A percentile compares a stretch with the other conserved stretches of the same genome.
Evolutionary conservation across 2,888 invertebrate species (phyloP).

Genomic region (Rhorus exstirpatorius): DNA sequence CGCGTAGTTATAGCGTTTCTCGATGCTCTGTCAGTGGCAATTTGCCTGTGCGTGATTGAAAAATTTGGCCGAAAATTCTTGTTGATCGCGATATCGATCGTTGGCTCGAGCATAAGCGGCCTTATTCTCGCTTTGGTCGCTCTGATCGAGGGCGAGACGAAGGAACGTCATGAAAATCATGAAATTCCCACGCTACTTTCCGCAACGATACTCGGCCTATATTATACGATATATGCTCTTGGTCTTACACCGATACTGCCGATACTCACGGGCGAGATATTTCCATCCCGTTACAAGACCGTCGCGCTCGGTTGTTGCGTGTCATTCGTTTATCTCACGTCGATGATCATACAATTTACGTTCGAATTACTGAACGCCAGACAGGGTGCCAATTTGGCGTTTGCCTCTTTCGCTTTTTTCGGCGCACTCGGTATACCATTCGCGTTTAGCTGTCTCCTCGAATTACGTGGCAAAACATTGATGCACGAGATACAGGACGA

Average conservation of each 20-base stretch:
- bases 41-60: slow-evolving; percentile 71
- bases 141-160: slow-evolving; percentile 23
- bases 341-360: slow-evolving; percentile 63
- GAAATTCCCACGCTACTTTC: too few species aligned
- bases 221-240: slow-evolving; percentile 72
- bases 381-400: slow-evolving; percentile 68
- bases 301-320: slow-evolving; percentile 67
- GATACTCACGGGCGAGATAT: slow-evolving; percentile 72
- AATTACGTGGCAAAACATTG: slow-evolving; percentile 67
- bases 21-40: slow-evolving; percentile 63
- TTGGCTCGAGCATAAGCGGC: slow-evolving; percentile 72
- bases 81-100: slow-evolving; percentile 67
- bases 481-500: slow-evolving; percentile 71
- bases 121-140: slow-evolving; percentile 67
- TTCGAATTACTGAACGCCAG: slow-evolving; percentile 58
- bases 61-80: slow-evolving; percentile 67
- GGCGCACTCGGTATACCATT: slow-evolving; percentile 72
- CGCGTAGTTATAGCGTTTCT: slow-evolving; percentile 65
- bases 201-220: slow-evolving; percentile 63
- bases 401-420: slow-evolving; percentile 68
- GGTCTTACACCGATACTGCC: slow-evolving; percentile 74
- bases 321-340: slow-evolving; percentile 67
- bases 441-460: slow-evolving; percentile 67
- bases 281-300: slow-evolving; percentile 72
- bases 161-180: slow-evolving; percentile 11